A percentile compares a stretch with the other conserved stretches of the same genome.
Conservation (phyloP, 2,888 invertebrate genomes). For the Danaus chrysippus region DNA sequence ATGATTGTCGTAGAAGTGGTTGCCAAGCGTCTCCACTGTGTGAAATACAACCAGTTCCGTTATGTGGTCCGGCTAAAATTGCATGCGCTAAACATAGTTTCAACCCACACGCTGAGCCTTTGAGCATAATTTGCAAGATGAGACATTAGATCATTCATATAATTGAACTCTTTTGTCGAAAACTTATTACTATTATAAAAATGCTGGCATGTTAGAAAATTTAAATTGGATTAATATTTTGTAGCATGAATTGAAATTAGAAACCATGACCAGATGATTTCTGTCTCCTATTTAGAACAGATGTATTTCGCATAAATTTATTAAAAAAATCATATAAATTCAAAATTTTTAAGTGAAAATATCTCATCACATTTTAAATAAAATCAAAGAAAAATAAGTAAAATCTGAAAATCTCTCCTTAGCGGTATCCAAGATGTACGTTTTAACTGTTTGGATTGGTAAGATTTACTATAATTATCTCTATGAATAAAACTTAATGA, state of each 20-base stretch:
- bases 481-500: background rate
- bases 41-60: conserved; percentile 51
- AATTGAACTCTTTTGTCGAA: background rate
- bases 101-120: conserved; percentile 64
- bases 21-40: conserved; percentile 67
- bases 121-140: conserved; percentile 53
- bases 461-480: background rate
- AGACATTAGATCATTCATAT: conserved; percentile 23
- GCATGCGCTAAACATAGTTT: conserved; percentile 54
- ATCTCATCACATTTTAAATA: conserved; percentile 22
- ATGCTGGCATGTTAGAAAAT: conserved; percentile 31
- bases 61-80: conserved; percentile 54
- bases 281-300: background rate
- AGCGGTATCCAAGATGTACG: background rate
- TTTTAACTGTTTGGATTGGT: background rate
- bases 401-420: conserved; percentile 34
- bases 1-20: conserved; percentile 73
- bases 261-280: background rate
- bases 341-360: conserved; percentile 33
- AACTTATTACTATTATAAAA: background rate
- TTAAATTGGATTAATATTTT: conserved; percentile 37
- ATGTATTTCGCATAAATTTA: conserved; percentile 4
- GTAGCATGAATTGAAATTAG: conserved; percentile 11
- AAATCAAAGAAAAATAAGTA: conserved; percentile 37
- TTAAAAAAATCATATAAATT: conserved; percentile 28